These are phyloP conservation scores for Aporrectodea caliginosa DNA, from an alignment of 1,140 invertebrate species.

Conservation along the genomic window DNA sequence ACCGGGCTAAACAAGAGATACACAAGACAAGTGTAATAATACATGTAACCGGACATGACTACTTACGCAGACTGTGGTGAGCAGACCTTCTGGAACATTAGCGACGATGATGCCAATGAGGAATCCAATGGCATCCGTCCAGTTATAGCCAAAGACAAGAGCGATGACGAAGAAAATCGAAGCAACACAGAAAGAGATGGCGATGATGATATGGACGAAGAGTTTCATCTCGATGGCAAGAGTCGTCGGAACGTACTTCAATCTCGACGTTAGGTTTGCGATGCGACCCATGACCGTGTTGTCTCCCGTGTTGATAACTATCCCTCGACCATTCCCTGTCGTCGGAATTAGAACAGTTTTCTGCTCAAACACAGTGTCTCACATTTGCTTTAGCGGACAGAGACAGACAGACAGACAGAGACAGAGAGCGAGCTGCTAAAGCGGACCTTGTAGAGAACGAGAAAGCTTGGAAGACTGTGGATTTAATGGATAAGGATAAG, in stretches of 20 bases:
- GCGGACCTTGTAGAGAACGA: too few species aligned
- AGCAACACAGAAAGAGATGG: constrained; percentile 94
- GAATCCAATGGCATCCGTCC: constrained; percentile 97
- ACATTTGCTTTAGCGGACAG: too few species aligned
- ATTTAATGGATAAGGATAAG: too few species aligned
- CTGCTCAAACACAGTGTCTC: background rate
- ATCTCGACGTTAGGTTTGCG: constrained; percentile 89
- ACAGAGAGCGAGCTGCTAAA: too few species aligned
- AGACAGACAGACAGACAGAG: too few species aligned
- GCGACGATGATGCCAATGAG: constrained; percentile 97
- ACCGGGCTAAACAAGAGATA: too few species aligned
- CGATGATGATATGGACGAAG: constrained; percentile 92
- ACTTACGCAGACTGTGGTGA: constrained; percentile 93
- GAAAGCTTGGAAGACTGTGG: too few species aligned
- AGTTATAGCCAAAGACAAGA: constrained; percentile 93
- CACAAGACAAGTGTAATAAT: too few species aligned
- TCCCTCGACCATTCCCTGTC: constrained; percentile 47
- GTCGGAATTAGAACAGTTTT: background rate
- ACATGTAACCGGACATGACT: too few species aligned
- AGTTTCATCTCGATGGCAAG: constrained; percentile 98
- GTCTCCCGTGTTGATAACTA: constrained; percentile 14
- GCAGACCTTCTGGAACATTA: constrained; percentile 94
- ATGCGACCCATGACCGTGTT: constrained; percentile 94
- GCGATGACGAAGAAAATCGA: constrained; percentile 96
- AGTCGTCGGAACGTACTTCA: constrained; percentile 93